Conservation (phyloP, 2,888 invertebrate species). For the Tipula confusa region DNA sequence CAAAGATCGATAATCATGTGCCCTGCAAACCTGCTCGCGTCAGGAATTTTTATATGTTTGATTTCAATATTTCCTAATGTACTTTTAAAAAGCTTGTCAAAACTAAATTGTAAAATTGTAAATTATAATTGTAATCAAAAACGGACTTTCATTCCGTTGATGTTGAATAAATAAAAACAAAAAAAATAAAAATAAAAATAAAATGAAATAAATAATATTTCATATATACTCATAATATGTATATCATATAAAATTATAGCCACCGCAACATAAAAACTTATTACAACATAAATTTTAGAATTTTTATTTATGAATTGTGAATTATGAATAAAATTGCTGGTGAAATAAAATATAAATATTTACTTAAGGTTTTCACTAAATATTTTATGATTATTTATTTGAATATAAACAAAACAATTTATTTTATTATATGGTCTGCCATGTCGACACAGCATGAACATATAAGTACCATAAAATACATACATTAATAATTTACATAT, state of each 20-base stretch:
- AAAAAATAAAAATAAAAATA: no score
- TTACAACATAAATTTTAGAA: background rate
- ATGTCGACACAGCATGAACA: background rate
- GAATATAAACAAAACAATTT: background rate
- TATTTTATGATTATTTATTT: background rate
- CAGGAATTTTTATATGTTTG: no score
- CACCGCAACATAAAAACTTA: background rate
- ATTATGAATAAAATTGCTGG: background rate
- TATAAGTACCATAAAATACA: background rate
- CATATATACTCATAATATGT: background rate
- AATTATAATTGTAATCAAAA: no score
- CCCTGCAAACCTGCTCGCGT: no score
- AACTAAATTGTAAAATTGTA: no score
- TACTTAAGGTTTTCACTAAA: background rate
- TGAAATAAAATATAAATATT: background rate
- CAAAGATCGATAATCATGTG: no score
- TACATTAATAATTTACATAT: no score
- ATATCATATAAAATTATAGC: background rate
- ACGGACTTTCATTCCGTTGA: no score
- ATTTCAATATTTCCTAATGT: no score
- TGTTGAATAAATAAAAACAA: no score
- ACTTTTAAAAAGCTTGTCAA: no score
- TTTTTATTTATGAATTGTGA: background rate
- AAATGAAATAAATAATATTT: background rate
- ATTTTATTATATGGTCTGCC: background rate